Conservation (phyloP, 2,888 invertebrate species). For the Sipunculus nudus region DNA sequence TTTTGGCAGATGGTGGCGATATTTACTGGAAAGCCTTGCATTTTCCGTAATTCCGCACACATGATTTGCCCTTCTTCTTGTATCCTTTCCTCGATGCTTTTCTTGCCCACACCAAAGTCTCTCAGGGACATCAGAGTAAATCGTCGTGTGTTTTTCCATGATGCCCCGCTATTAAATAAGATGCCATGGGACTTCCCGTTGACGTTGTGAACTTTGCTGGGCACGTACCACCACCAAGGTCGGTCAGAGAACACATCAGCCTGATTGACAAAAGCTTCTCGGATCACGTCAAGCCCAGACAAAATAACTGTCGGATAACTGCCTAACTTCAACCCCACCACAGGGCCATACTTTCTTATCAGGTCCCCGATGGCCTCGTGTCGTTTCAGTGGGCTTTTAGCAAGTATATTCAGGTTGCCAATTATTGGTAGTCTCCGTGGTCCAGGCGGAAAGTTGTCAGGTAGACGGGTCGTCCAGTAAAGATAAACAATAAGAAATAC, state of each 20-base stretch:
- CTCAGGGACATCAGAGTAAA: constrained; percentile 6
- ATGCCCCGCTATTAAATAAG: neutral
- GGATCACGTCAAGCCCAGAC: constrained; percentile 7
- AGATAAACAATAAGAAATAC: too few relatives aligned
- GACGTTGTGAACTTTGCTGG: neutral
- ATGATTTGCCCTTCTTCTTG: constrained; percentile 6
- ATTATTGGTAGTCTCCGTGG: too few relatives aligned
- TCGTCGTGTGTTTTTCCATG: constrained; percentile 4
- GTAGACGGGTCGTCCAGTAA: too few relatives aligned
- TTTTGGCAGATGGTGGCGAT: neutral
- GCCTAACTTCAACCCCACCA: too few relatives aligned
- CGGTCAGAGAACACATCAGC: constrained; percentile 6
- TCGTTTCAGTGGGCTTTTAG: too few relatives aligned
- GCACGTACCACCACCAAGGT: constrained; percentile 1
- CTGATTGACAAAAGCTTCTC: constrained; percentile 11
- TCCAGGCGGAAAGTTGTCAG: too few relatives aligned
- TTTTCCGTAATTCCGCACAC: neutral
- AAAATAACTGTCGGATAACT: neutral
- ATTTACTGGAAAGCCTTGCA: neutral
- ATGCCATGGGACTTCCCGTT: neutral
- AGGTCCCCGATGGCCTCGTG: too few relatives aligned
- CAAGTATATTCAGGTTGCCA: too few relatives aligned
- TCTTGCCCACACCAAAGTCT: constrained; percentile 16
- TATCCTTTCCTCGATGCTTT: constrained; percentile 10
- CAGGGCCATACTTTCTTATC: too few relatives aligned